Conservation (phyloP, 2,888 invertebrate species). For the Chydorus sphaericus region DNA sequence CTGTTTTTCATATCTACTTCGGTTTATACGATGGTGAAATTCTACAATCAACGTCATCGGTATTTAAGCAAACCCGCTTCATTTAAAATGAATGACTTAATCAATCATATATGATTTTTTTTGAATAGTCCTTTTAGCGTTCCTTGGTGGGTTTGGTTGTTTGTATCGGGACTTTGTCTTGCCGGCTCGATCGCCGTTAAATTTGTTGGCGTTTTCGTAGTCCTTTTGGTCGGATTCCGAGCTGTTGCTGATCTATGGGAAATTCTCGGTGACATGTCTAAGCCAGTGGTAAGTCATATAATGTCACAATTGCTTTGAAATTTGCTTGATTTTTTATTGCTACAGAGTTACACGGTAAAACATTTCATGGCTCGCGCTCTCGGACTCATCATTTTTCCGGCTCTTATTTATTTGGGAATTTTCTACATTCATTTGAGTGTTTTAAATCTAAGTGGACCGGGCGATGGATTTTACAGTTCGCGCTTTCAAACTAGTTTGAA, state of each 20-base stretch:
- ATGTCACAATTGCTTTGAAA: background rate
- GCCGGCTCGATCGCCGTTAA: conserved; percentile 87
- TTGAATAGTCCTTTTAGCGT: conserved; percentile 43
- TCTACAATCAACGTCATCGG: conserved; percentile 35
- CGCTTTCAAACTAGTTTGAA: conserved; percentile 84
- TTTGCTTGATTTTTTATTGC: background rate
- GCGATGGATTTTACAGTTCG: conserved; percentile 93
- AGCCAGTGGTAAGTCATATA: conserved; percentile 54
- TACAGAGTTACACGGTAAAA: conserved; percentile 48
- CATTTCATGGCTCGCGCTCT: conserved; percentile 70
- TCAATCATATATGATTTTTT: background rate
- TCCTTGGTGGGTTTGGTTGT: conserved; percentile 70
- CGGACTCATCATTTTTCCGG: conserved; percentile 70
- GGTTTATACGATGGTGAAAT: conserved; percentile 60
- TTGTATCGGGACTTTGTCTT: conserved; percentile 65
- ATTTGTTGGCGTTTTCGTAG: conserved; percentile 88
- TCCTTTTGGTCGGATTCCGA: conserved; percentile 68
- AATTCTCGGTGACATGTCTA: conserved; percentile 64
- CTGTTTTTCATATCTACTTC: conserved; percentile 87
- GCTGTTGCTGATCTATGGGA: conserved; percentile 82
- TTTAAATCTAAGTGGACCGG: conserved; percentile 77
- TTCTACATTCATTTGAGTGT: conserved; percentile 81
- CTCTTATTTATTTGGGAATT: conserved; percentile 63
- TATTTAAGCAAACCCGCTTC: conserved; percentile 21
- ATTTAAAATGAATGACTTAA: background rate